A percentile compares a stretch with the other conserved stretches of the same genome.
phyloP scores from a whole-genome alignment of 2,797 vertebrate species.

The Rhodeus uyekii region DNA sequence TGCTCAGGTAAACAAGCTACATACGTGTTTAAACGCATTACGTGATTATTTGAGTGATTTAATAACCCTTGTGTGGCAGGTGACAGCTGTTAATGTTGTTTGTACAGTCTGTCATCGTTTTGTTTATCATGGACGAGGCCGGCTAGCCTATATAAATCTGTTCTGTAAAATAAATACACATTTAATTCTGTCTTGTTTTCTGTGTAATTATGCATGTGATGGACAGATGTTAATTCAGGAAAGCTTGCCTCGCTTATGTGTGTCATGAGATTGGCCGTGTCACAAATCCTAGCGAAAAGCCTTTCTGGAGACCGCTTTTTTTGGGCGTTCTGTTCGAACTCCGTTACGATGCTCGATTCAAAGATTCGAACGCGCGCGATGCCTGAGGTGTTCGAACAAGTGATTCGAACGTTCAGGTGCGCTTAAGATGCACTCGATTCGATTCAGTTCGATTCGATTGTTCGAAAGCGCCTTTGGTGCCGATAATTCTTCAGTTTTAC shows the following conservation, averaged over 20 bases:
- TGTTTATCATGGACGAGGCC: conserved; percentile 34
- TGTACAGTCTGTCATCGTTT: conserved; percentile 24
- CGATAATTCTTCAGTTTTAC: background rate
- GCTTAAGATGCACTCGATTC: too few species aligned
- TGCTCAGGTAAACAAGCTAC: background rate
- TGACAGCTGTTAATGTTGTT: background rate
- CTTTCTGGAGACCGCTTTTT: background rate
- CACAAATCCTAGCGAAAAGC: background rate
- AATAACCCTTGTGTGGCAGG: background rate
- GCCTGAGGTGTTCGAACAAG: background rate
- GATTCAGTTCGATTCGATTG: background rate
- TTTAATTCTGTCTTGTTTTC: background rate
- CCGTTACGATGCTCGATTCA: background rate
- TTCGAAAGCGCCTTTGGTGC: background rate
- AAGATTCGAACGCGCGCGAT: background rate
- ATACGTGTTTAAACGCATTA: background rate
- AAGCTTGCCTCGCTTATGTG: background rate
- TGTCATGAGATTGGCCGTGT: conserved; percentile 30
- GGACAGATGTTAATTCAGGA: background rate
- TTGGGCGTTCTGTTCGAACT: background rate
- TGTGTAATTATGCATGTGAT: background rate
- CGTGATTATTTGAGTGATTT: background rate
- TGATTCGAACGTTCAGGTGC: background rate
- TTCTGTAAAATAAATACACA: background rate
- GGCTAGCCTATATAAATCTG: background rate